phyloP scores from a whole-genome alignment of 2,888 invertebrate species.

The Lumbricus terrestris region DNA sequence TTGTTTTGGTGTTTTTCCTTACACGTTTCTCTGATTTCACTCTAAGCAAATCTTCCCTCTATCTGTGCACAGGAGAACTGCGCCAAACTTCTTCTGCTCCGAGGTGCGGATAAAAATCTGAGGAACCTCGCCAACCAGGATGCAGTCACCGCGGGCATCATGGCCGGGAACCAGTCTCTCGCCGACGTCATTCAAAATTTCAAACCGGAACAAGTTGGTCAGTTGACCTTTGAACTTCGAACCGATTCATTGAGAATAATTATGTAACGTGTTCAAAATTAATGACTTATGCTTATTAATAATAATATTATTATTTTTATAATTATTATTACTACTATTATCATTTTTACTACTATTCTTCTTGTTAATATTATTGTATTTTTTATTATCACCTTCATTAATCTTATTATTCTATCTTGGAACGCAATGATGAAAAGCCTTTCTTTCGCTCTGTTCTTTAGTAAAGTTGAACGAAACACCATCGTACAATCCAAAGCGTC shows the following conservation, averaged over 20 bases:
- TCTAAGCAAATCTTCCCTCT: not conserved
- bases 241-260: not conserved
- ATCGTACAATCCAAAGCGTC: not conserved
- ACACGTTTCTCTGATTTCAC: not conserved
- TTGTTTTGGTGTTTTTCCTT: too few species aligned
- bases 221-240: slow-evolving; percentile 59
- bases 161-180: slow-evolving; percentile 89
- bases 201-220: slow-evolving; percentile 88
- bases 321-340: too few species aligned
- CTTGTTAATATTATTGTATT: not conserved
- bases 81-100: slow-evolving; percentile 88
- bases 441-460: not conserved
- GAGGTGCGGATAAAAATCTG: slow-evolving; percentile 89
- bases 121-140: slow-evolving; percentile 96
- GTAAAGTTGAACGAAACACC: not conserved
- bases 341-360: not conserved
- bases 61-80: slow-evolving; percentile 68
- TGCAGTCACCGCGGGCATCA: slow-evolving; percentile 95
- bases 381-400: not conserved
- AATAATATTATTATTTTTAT: too few species aligned
- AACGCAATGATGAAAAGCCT: not conserved
- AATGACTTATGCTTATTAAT: not conserved
- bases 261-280: not conserved
- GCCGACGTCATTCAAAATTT: slow-evolving; percentile 93
- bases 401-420: not conserved